phyloP scores from a whole-genome alignment of 2,113 vertebrate genomes.

The Plecotus auritus region DNA sequence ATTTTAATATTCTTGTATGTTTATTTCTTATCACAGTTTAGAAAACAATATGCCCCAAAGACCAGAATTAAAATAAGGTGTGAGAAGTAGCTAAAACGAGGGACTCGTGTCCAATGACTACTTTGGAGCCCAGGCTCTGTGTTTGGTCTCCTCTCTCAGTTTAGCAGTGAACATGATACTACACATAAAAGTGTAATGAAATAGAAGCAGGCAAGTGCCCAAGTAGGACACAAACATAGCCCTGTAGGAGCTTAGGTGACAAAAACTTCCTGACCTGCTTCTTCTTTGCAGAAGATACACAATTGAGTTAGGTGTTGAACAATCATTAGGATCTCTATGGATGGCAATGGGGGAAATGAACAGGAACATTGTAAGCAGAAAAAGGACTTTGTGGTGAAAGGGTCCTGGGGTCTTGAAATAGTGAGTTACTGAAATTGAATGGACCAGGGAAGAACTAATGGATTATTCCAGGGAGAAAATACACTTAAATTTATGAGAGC shows the following conservation, averaged over 20 bases:
- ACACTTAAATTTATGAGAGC: not conserved
- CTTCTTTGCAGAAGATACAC: not conserved
- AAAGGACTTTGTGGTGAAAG: not conserved
- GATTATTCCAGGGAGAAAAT: not conserved
- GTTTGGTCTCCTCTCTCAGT: not conserved
- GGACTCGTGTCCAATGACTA: not conserved
- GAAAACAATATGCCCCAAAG: not conserved
- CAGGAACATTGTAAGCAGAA: not conserved
- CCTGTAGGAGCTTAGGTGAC: not conserved
- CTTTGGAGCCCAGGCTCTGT: not conserved
- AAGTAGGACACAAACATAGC: not conserved
- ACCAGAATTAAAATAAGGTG: not conserved
- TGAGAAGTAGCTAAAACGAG: not conserved
- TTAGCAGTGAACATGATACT: not conserved
- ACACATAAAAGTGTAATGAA: not conserved
- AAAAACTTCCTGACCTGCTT: fast-evolving
- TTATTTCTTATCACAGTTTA: not conserved
- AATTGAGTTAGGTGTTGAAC: not conserved
- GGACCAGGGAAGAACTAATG: not conserved
- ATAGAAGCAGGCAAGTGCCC: not conserved
- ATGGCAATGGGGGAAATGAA: not conserved
- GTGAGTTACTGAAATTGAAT: not conserved
- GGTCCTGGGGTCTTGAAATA: not conserved
- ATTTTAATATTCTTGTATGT: not conserved
- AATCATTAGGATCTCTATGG: not conserved